Evolutionary conservation across 2,113 vertebrate species (phyloP), one percentile per base, ranked within the genome.

Genomic region (Menidia beryllina): DNA sequence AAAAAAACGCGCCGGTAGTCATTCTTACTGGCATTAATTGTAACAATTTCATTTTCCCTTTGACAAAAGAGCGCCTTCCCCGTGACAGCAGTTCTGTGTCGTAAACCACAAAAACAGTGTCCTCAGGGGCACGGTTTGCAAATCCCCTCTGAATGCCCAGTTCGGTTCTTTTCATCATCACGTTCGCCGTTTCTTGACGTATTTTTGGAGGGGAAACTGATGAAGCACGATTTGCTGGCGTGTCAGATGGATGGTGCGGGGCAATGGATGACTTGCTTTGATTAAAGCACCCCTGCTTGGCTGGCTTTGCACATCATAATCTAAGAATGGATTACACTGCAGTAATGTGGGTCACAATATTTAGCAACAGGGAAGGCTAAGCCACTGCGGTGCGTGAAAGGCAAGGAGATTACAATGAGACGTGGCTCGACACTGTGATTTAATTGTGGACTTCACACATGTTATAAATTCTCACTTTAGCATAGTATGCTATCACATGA

Each of bases 211-310:
- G 12, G n/a, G 11, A 43, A 61, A 75, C 43, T 79, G 81, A 82
- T 74, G 72, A 82, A 74, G 83, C 75, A 19, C 75, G 82, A 89
- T 80, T 86, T 83, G 83, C 78, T 84, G 81, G 79, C 55, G 39
- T 70, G 74, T 87, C 72, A 85, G 85, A 87, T 75, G 79, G 84
- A 83, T 87, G 82, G 69, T 64, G 71, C 56, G 72, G 1, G 59
- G 83, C 84, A 90, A 89, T 83, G 84, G 82, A 88, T 90, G 82
- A 88, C 88, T 90, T 85, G 86, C 81, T 92, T 90, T 92, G 87
- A 92, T 91, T 86, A 90, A 91, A 91, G 86, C 74, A 56, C 5
- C 48, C 62, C 23, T n/a, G 81, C 87, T 89, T 89, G 88, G 81
- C 85, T 72, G 79, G 69, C 79, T 87, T 84, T 75, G 73, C 83